phyloP scores from a whole-genome alignment of 1,140 invertebrate genomes.

The Bombus superbus region DNA sequence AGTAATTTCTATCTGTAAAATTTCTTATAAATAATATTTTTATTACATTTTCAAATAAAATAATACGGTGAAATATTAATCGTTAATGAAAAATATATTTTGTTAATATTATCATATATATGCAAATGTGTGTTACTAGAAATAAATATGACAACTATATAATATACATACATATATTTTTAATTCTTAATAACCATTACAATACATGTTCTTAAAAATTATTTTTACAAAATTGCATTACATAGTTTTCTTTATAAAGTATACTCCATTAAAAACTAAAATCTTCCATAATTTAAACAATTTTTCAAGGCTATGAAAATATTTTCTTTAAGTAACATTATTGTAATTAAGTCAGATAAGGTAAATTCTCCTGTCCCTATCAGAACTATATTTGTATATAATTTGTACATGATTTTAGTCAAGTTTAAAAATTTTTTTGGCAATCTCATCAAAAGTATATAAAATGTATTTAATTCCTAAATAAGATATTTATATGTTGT shows the following conservation, averaged over 20 bases:
- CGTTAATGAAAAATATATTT: not conserved
- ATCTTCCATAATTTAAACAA: not conserved
- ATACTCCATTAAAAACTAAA: conserved; percentile 2
- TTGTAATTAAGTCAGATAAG: not conserved
- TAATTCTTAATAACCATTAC: conserved; percentile 10
- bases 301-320: not conserved
- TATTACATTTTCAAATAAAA: not conserved
- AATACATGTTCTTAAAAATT: not conserved
- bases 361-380: not conserved
- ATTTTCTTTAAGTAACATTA: not conserved
- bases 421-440: not conserved
- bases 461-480: conserved; percentile 12
- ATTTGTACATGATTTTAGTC: no score
- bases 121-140: not conserved
- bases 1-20: no score
- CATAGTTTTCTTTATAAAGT: not conserved
- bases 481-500: not conserved
- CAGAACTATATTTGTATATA: no score
- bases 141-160: not conserved
- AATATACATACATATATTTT: not conserved
- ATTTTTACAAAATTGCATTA: not conserved
- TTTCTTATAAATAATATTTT: not conserved
- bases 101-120: not conserved
- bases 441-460: not conserved
- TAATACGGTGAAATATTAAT: no score